Evolutionary conservation across 1,140 invertebrate genomes (phyloP).

Genomic region (Maniola jurtina): DNA sequence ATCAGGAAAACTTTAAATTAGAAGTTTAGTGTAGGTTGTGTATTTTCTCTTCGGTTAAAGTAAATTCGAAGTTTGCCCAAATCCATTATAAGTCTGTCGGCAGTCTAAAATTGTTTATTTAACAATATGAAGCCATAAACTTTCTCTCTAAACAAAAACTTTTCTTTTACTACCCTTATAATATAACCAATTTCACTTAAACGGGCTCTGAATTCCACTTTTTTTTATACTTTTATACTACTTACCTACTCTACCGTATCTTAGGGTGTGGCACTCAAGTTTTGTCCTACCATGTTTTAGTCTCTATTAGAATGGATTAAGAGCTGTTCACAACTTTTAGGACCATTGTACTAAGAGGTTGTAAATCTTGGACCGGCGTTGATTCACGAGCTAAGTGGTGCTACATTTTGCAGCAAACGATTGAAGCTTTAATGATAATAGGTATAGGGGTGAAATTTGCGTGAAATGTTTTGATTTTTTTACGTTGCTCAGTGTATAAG

Average conservation of each 20-base stretch:
- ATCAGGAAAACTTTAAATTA: no score
- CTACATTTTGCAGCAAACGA: neutral
- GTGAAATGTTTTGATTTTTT: neutral
- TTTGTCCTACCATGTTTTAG: conserved; percentile 5
- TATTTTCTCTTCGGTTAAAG: no score
- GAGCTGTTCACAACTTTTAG: conserved; percentile 2
- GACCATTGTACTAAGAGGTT: conserved; percentile 13
- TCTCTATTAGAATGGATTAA: conserved; percentile 7
- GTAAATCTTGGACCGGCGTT: conserved; percentile 25
- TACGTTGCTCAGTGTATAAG: neutral
- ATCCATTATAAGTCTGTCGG: no score
- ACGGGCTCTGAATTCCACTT: conserved; percentile 19
- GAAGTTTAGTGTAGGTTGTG: no score
- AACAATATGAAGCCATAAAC: neutral
- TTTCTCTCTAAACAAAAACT: neutral
- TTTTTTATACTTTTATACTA: conserved; percentile 8
- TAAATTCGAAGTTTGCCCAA: no score
- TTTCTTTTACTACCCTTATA: conserved; percentile 6
- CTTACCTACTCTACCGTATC: conserved; percentile 5
- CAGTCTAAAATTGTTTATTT: neutral
- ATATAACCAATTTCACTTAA: conserved; percentile 18
- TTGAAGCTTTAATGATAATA: neutral
- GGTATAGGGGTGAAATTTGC: neutral
- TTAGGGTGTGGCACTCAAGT: neutral
- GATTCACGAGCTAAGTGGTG: conserved; percentile 11